Base-by-base conservation (phyloP, 1,140 invertebrate species). In the Drosophila santomea region DNA sequence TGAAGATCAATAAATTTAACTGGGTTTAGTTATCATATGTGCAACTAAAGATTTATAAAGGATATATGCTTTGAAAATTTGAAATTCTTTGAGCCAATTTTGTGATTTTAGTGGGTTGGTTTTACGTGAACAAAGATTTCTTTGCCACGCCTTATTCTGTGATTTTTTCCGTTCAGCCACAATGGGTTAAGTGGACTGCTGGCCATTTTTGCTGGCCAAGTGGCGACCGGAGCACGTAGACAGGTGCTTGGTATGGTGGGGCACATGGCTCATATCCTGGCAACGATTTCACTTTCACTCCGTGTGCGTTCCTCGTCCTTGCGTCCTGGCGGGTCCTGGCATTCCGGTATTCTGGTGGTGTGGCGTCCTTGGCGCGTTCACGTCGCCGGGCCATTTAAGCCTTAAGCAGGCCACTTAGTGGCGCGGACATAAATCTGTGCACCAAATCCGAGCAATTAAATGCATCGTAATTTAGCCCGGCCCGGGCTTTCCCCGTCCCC, bases 331-430 rank as follows among this genome's bases (percentile, higher is more conserved):
- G 17, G 15, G 60, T 36, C 38, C 45, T 25, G 44, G 45, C 14
- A 35, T 15, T 36, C 55, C 28, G 48, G 71, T 35, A 14, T 15
- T 17, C 25, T 20, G 48, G 25, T 25, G 35, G 15, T 36, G n/a
- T 14, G n/a, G 38, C 58, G 64, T 78, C 76, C 76, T 78, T 78
- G 72, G 58, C 51, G 63, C 72, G 74, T 66, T 80, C 84, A 83
- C 84, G 84, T 90, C 80, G 84, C 74, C 84, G 84, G 81, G 64
- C 85, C 84, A 89, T 89, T 89, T 89, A 84, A 89, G 84, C 84
- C 84, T 90, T 89, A 89, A 89, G 84, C 84, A 89, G 85, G 77
- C 84, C 84, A 89, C 84, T 89, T 89, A 89, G 84, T 89, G 84
- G 57, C 77, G 75, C 84, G 78, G 69, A 90, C 84, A 89, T 89